Evolutionary conservation across 92 coral and sea anemone genomes (phyloP), one percentile per base, ranked within the genome.

Genomic region (Metridium senile): DNA sequence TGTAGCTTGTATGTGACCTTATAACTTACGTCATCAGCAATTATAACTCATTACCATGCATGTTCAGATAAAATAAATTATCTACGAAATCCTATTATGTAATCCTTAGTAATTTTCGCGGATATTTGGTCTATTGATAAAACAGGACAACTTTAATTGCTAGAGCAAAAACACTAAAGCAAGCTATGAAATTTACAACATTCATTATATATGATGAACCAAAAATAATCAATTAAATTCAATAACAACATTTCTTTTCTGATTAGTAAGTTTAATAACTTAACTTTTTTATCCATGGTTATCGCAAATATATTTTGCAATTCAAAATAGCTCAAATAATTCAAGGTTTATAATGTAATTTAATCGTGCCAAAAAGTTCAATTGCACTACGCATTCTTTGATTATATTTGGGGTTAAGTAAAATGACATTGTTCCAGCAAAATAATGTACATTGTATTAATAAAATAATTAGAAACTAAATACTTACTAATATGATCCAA

Each of bases 401-500:
- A 39, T 39, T 39, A 39, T 39, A 4, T 4, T 4, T 4, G 13
- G 49, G 49, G 49, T 54, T 22, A 54, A 54, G 26, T 54, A 54
- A 19, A 54, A 54, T 54, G 61, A 8, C 26, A 54, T 54, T 54
- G 51, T 21, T 54, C 3, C 17, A 3, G 59, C 59, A 54, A 2
- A 54, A 20, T 20, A 54, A 68, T 64, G 22, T 43, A 66, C 17
- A 30, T 16, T 21, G 23, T 20, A n/a, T n/a, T n/a, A n/a, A n/a
- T n/a, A 52, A 28, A 26, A 45, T 25, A 45, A 43, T 70, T 18
- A n/a, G 43, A 39, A 1, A 11, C 23, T 20, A 62, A 59, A 68
- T 70, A 78, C 99, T 92, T 87, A 95, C 99, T 95, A 9, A 95
- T 89, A 71, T 95, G 99, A 72, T 95, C 97, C 63, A 95, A 76